Percentiles rank a stretch among this genome's conserved stretches.
These are phyloP conservation scores for Mus minutoides DNA, from an alignment of 2,797 vertebrate genomes.

Conservation along the genomic window DNA sequence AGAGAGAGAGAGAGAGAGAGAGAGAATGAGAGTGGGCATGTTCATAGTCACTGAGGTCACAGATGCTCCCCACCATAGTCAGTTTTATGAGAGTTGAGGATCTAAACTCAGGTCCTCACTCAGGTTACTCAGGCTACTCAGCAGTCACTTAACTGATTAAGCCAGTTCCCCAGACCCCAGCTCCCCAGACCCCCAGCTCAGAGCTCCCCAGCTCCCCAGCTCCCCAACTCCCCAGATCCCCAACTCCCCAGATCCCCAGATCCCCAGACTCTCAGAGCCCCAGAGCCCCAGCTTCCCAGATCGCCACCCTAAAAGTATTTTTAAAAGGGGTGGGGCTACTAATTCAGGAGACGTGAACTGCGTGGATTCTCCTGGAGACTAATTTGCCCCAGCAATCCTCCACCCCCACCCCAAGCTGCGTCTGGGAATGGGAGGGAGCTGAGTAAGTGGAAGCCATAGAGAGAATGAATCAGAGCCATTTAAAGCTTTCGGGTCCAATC, in stretches of 20 bases:
- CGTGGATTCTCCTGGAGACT: background rate
- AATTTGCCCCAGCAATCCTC: background rate
- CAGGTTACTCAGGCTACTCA: too few relatives aligned
- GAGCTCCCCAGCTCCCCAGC: too few relatives aligned
- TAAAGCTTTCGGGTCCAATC: background rate
- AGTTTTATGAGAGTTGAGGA: background rate
- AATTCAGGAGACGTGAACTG: background rate
- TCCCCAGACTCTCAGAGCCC: too few relatives aligned
- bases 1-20: too few relatives aligned
- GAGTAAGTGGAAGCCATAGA: background rate
- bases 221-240: background rate
- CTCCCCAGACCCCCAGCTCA: too few relatives aligned
- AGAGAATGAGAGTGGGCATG: background rate
- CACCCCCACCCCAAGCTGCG: background rate
- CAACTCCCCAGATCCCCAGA: background rate
- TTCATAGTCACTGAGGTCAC: background rate
- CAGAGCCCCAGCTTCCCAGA: too few relatives aligned
- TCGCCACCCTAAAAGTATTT: background rate
- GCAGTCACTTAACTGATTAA: background rate
- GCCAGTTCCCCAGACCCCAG: background rate
- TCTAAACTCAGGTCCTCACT: background rate
- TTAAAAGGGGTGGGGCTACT: too few relatives aligned
- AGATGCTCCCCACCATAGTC: background rate
- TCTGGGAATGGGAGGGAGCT: background rate
- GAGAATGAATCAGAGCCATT: accelerated